A percentile compares a stretch with the other conserved stretches of the same genome.
Evolutionary conservation across 2,888 invertebrate genomes (phyloP).

Genomic region (Galerucella calmariensis): DNA sequence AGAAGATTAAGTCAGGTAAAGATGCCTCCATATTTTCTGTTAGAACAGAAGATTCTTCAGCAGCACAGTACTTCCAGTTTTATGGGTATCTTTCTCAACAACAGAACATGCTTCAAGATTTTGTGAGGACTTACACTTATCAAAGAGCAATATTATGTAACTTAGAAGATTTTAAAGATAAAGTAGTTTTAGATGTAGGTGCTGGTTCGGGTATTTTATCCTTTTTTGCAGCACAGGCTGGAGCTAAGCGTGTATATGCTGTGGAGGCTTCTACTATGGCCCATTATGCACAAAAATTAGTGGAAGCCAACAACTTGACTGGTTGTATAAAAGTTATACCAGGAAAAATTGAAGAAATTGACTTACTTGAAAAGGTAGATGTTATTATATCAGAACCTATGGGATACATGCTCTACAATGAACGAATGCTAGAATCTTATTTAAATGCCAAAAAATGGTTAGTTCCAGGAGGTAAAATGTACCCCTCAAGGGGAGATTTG

Average conservation of each 20-base stretch:
- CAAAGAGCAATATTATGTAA: slow-evolving; percentile 96
- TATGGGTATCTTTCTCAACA: slow-evolving; percentile 99
- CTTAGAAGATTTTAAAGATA: slow-evolving; percentile 89
- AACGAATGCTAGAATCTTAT: slow-evolving; percentile 98
- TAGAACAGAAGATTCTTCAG: slow-evolving; percentile 97
- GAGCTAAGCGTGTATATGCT: slow-evolving; percentile 95
- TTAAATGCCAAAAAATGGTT: slow-evolving; percentile 99
- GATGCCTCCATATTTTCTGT: slow-evolving; percentile 90
- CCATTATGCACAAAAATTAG: slow-evolving; percentile 90
- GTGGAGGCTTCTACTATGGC: slow-evolving; percentile 99
- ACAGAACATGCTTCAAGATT: slow-evolving; percentile 99
- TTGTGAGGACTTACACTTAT: slow-evolving; percentile 97
- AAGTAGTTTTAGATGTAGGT: slow-evolving; percentile 96
- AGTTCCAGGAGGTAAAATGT: slow-evolving; percentile 94
- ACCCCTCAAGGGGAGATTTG: slow-evolving; percentile 94
- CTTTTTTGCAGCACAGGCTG: slow-evolving; percentile 98
- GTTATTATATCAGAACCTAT: slow-evolving; percentile 99
- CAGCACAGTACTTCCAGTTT: slow-evolving; percentile 99
- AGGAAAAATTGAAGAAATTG: slow-evolving; percentile 95
- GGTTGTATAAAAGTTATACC: slow-evolving; percentile 92
- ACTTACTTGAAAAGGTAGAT: slow-evolving; percentile 94
- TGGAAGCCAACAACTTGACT: slow-evolving; percentile 88
- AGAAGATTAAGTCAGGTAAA: slow-evolving; percentile 78
- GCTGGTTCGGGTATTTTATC: slow-evolving; percentile 98
- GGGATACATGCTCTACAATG: slow-evolving; percentile 99